Evolutionary conservation across 2,113 vertebrate genomes (phyloP).

Genomic region (Onychostruthus taczanowskii): DNA sequence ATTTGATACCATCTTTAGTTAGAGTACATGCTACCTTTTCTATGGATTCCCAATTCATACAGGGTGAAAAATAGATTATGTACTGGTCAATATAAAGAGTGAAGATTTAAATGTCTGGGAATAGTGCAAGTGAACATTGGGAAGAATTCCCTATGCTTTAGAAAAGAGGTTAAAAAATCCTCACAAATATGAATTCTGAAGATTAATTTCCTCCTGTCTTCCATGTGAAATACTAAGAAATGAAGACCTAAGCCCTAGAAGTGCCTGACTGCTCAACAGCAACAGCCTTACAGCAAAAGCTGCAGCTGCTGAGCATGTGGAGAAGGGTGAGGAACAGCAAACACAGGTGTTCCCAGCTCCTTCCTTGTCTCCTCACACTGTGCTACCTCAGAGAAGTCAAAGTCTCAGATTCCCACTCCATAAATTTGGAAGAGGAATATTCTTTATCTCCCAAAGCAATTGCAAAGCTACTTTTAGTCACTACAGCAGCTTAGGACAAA

Average conservation of each 20-base stretch:
- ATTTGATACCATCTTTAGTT: not conserved
- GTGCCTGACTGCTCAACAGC: not conserved
- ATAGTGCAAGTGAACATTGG: not conserved
- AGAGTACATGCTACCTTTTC: not conserved
- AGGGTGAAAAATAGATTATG: not conserved
- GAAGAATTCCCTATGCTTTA: not conserved
- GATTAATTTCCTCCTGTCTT: not conserved
- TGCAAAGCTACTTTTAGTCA: not conserved
- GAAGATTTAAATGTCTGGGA: not conserved
- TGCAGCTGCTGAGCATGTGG: fast-evolving
- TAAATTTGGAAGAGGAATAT: not conserved
- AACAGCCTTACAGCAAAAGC: not conserved
- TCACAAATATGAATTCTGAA: not conserved
- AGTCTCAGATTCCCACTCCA: not conserved
- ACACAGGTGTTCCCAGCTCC: not conserved
- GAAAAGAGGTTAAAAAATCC: fast-evolving
- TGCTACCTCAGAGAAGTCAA: not conserved
- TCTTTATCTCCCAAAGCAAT: not conserved
- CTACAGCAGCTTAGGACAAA: not conserved
- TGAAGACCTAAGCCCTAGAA: not conserved
- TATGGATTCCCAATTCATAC: not conserved
- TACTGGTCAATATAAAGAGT: fast-evolving
- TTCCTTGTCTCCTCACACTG: not conserved
- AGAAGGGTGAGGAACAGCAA: not conserved
- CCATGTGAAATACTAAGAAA: not conserved